Base-by-base conservation (phyloP, 1,140 invertebrate species). In the Drosophila fuyamai region DNA sequence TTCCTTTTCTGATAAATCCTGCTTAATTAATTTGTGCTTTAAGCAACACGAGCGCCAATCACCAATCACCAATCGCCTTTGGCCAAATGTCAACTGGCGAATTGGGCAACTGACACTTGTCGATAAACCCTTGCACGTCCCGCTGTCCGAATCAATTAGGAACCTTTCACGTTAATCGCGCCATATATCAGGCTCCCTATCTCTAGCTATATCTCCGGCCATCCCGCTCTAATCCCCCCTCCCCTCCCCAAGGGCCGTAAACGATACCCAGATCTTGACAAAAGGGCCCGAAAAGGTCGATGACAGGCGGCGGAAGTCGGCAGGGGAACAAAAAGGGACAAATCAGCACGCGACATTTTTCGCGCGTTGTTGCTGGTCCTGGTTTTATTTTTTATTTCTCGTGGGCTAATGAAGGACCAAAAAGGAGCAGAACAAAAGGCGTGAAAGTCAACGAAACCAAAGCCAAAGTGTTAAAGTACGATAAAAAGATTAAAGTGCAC, bases 401-500 rank as follows among this genome's bases (percentile, higher is more conserved):
- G 35, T 36, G 58, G 47, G 57, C 60, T 79, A 79, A 78, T 78
- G 68, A 80, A 63, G 58, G 57, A 62, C 68, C 48, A 38, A 44
- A 43, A 47, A 43, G 43, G 65, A 56, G 75, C 16, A 57, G 76
- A 79, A 72, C 83, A 86, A 88, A 81, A 88, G 82, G 79, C 82
- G 63, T 65, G 65, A 81, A 82, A 78, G 81, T 59, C 71, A 63
- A 66, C 62, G 46, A 76, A 82, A 60, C 66, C 56, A 32, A 70
- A 63, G 58, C 59, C 79, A 77, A 89, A 88, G 85, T 90, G 84
- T 89, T 81, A 62, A 79, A 84, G 74, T 67, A 79, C 85, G 84
- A 89, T 89, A 89, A 89, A 89, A 89, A 89, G 84, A 89, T 89
- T 89, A 90, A 89, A 89, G 72, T 83, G 57, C 73, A 85, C 76